Evolutionary conservation across 2,113 vertebrate genomes (phyloP).

Genomic region (Vimba vimba): DNA sequence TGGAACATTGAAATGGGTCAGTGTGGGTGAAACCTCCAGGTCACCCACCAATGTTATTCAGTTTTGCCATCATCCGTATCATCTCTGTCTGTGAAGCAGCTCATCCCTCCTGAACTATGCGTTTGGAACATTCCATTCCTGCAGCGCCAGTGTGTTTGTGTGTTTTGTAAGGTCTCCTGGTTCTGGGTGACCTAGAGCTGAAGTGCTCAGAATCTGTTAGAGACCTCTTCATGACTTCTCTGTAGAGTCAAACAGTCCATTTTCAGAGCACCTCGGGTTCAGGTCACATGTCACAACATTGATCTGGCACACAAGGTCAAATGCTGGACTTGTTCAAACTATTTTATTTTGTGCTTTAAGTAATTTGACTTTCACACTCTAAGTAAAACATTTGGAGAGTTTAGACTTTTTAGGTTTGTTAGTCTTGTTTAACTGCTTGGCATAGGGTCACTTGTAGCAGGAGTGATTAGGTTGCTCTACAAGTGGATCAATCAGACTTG

Average conservation of each 20-base stretch:
- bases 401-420: not conserved
- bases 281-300: not conserved
- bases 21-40: not conserved
- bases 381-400: not conserved
- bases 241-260: slow-evolving; percentile 31
- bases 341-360: slow-evolving; percentile 18
- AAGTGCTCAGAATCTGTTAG: slow-evolving; percentile 37
- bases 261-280: not conserved
- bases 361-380: not conserved
- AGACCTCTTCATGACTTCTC: slow-evolving; percentile 28
- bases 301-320: slow-evolving; percentile 14
- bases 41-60: slow-evolving; percentile 41
- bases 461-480: not conserved
- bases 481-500: not conserved
- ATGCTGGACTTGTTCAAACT: not conserved
- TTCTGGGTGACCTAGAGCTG: slow-evolving; percentile 47
- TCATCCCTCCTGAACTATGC: slow-evolving; percentile 22
- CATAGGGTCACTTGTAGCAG: slow-evolving; percentile 5
- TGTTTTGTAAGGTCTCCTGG: slow-evolving; percentile 47
- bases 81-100: slow-evolving; percentile 41
- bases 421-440: slow-evolving; percentile 27
- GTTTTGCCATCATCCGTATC: slow-evolving; percentile 41
- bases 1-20: slow-evolving; percentile 30
- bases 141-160: slow-evolving; percentile 8
- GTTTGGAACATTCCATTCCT: slow-evolving; percentile 38